Conservation (phyloP, 2,797 vertebrate species). For the Ataeniobius toweri region DNA sequence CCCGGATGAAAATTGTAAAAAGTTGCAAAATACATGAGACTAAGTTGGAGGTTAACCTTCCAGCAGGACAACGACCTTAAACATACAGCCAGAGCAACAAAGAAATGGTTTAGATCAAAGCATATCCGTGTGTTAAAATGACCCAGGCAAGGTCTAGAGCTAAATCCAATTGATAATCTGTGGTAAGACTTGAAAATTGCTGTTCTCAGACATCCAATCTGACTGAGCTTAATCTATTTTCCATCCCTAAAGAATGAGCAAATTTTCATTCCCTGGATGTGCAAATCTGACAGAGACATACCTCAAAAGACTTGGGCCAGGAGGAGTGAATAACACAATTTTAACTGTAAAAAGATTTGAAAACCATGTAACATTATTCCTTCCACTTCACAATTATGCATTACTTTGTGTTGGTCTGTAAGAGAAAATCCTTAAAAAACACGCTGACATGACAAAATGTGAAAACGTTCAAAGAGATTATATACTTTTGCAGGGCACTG, state of each 20-base stretch:
- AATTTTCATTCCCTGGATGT: not conserved
- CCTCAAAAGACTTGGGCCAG: not conserved
- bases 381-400: not conserved
- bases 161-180: not conserved
- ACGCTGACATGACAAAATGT: not conserved
- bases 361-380: not conserved
- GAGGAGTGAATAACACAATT: not conserved
- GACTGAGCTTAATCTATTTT: not conserved
- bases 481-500: not conserved
- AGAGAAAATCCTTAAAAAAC: not conserved
- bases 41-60: not conserved
- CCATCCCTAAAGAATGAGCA: not conserved
- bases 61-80: not conserved
- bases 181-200: not conserved
- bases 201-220: slow-evolving; percentile 1
- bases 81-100: not conserved
- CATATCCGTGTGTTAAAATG: not conserved
- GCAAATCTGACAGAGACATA: not conserved
- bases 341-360: not conserved
- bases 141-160: not conserved
- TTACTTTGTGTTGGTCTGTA: not conserved
- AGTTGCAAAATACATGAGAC: not conserved
- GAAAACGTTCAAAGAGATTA: not conserved
- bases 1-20: not conserved
- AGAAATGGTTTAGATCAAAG: not conserved